Conservation (phyloP, 2,888 invertebrate species). For the Macrophya alboannulata region DNA sequence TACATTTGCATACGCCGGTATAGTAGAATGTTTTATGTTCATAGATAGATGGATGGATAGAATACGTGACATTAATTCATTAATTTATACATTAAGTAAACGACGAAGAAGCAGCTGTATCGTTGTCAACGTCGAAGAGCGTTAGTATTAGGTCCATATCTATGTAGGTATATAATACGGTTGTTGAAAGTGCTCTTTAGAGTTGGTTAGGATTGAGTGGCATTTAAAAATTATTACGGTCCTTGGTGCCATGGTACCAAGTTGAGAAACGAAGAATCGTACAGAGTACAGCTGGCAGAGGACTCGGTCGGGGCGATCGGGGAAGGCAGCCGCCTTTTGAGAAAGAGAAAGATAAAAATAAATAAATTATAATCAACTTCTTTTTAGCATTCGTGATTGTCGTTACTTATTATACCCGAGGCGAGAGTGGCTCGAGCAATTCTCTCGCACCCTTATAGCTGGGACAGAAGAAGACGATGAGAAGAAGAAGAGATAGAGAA, state of each 20-base stretch:
- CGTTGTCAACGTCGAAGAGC: background rate
- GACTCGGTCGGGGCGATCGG: background rate
- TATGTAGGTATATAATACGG: background rate
- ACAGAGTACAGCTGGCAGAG: background rate
- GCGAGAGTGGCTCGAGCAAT: background rate
- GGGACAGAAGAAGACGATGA: background rate
- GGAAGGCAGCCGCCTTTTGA: background rate
- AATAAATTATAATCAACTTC: constrained; percentile 9
- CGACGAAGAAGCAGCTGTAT: background rate
- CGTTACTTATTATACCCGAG: background rate
- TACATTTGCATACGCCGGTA: constrained; percentile 3
- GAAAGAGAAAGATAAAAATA: background rate
- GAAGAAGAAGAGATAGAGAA: background rate
- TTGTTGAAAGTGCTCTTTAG: constrained; percentile 34
- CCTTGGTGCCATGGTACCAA: background rate
- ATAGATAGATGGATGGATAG: constrained; percentile 1
- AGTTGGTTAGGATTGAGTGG: constrained; percentile 37
- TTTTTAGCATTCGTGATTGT: background rate
- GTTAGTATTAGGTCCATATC: background rate
- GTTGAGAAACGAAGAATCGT: background rate
- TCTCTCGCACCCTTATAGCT: background rate
- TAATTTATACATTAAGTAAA: background rate
- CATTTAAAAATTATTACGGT: constrained; percentile 29
- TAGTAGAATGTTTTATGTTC: background rate
- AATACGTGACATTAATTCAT: background rate